These are phyloP conservation scores for Sphecodes monilicornis DNA, from an alignment of 2,888 invertebrate species.

Conservation along the genomic window DNA sequence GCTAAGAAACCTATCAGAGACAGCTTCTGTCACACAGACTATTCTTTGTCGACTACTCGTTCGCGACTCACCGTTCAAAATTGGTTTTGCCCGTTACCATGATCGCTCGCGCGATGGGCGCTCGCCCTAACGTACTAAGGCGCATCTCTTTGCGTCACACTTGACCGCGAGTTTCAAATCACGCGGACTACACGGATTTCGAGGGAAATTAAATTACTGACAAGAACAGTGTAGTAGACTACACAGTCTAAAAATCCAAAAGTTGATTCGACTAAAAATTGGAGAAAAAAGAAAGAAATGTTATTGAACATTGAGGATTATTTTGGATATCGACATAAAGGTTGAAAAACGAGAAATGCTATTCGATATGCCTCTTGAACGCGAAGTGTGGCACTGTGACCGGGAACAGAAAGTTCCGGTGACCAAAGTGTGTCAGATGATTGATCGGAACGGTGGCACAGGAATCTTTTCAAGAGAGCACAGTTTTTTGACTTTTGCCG, in stretches of 20 bases:
- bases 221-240: no score
- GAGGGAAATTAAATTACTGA: no score
- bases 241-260: not conserved
- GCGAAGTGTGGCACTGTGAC: not conserved
- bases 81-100: no score
- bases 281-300: not conserved
- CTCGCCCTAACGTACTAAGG: no score
- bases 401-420: slow-evolving; percentile 16
- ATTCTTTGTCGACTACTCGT: no score
- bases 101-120: no score
- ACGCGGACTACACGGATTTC: no score
- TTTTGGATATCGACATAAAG: not conserved
- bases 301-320: not conserved
- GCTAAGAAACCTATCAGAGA: no score
- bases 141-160: no score
- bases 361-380: not conserved
- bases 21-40: no score
- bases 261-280: not conserved
- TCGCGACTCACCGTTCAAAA: no score
- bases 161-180: no score
- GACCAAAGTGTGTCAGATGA: slow-evolving; percentile 51
- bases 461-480: slow-evolving; percentile 24
- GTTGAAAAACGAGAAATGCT: not conserved
- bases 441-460: slow-evolving; percentile 38
- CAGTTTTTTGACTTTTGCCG: slow-evolving; percentile 62